Evolutionary conservation across 2,113 vertebrate genomes (phyloP).

Genomic region (Clarias macrocephalus): DNA sequence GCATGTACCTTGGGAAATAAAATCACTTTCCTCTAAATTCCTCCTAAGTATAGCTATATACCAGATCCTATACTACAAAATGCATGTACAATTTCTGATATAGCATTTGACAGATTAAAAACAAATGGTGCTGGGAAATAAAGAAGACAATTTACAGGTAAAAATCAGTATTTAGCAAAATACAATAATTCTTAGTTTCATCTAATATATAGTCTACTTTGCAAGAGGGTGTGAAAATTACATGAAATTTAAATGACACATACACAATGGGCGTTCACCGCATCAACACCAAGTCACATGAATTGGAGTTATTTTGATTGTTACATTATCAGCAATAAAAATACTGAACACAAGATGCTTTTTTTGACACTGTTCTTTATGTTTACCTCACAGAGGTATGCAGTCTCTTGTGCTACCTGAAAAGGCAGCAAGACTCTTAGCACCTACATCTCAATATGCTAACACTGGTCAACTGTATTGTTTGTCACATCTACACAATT

Average conservation of each 20-base stretch:
- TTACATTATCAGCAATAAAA: conserved; percentile 54
- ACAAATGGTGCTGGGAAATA: conserved; percentile 42
- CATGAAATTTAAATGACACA: conserved; percentile 66
- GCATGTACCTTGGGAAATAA: conserved; percentile 21
- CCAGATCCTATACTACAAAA: conserved; percentile 51
- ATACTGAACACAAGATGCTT: conserved; percentile 51
- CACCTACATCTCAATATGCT: conserved; percentile 55
- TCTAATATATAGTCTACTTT: conserved; percentile 75
- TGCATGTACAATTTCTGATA: conserved; percentile 45
- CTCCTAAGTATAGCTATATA: conserved; percentile 20
- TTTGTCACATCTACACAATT: conserved; percentile 52
- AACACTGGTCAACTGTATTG: conserved; percentile 31
- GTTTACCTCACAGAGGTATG: conserved; percentile 76
- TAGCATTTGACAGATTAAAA: conserved; percentile 33
- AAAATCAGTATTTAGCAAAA: conserved; percentile 78
- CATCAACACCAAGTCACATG: conserved; percentile 71
- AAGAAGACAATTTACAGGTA: conserved; percentile 62
- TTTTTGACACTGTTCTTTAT: conserved; percentile 51
- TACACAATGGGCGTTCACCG: conserved; percentile 72
- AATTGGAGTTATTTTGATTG: conserved; percentile 66
- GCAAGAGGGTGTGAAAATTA: conserved; percentile 66
- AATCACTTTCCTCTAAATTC: conserved; percentile 30
- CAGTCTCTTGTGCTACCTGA: conserved; percentile 56
- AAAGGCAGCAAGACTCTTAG: conserved; percentile 62
- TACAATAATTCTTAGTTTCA: conserved; percentile 71